Base-by-base conservation (phyloP, 2,113 vertebrate species). In the Cinclus cinclus region DNA sequence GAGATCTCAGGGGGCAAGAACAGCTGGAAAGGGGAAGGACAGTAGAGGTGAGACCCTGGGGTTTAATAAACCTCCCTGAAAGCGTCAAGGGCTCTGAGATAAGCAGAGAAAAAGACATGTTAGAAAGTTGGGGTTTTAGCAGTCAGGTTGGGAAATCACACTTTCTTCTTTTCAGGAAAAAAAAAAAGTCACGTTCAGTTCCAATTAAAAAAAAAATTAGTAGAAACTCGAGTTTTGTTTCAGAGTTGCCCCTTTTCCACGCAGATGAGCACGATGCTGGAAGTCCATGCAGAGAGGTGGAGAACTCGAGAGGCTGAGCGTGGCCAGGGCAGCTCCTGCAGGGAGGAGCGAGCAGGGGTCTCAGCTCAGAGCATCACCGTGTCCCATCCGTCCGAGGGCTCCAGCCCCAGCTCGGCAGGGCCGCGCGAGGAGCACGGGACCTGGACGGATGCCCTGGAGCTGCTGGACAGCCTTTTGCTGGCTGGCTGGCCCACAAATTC, bases 161-260 rank as follows among this genome's bases (percentile, higher is more conserved):
- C 10, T 35, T 15, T 6, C 1, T 8, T 31, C 18, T 77, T 78
- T 74, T 33, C 58, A 60, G 25, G 0, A 19, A 49, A 17, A 31
- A 17, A 31, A 15, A 30, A 23, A 8, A 19, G 8, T 21, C 4
- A 11, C 44, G 4, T 3, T 68, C 0, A 0, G 3, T 76, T 76
- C 46, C 33, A 17, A 25, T 18, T 53, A 27, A 53, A 87, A 53
- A 87, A 21, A 71, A 85, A 79, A 58, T 27, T 0, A 73, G 30
- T 7, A 31, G 39, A 47, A 63, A 70, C 5, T 44, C 70, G 27
- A 63, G 31, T 78, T 79, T 68, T 0, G 0, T 70, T n/a, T 62
- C 73, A 49, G 70, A 39, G 19, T 12, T 75, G 47, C 15, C 19
- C 8, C 33, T 75, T 39, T 50, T 47, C 24, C 47, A 4, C 7